Percentiles rank a stretch among this genome's conserved stretches.
Conservation (phyloP, 2,113 vertebrate genomes). For the Clupea harengus region DNA sequence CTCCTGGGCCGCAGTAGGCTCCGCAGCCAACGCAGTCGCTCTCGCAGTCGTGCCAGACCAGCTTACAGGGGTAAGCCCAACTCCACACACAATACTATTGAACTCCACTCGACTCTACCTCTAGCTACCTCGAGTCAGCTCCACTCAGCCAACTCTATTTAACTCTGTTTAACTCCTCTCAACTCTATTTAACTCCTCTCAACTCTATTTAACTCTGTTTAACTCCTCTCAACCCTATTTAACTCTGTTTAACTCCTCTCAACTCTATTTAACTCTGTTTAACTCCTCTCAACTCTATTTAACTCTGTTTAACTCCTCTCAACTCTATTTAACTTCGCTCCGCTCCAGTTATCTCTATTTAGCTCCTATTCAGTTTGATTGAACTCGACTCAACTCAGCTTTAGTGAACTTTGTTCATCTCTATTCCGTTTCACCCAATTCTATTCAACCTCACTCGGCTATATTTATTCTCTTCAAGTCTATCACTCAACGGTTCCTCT, state of each 20-base stretch:
- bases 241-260: not conserved
- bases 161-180: not conserved
- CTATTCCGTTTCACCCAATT: too few species aligned
- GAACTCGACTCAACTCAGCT: too few species aligned
- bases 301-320: not conserved
- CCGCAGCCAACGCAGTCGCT: conserved; percentile 79
- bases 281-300: not conserved
- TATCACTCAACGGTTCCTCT: too few species aligned
- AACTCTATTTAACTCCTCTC: not conserved
- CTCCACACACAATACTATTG: not conserved
- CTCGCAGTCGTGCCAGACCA: conserved; percentile 75
- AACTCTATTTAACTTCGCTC: too few species aligned
- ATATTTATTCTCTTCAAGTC: too few species aligned
- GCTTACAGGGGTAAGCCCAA: conserved; percentile 34
- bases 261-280: not conserved
- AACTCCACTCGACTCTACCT: not conserved
- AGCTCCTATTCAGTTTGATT: too few species aligned
- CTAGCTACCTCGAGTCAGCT: not conserved
- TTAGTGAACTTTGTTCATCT: too few species aligned
- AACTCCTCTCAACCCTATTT: too few species aligned
- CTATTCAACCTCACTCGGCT: too few species aligned
- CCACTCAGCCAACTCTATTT: not conserved
- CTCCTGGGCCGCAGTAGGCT: conserved; percentile 78
- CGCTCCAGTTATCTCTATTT: too few species aligned
- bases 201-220: not conserved